Evolutionary conservation across 2,797 vertebrate species (phyloP).

Genomic region (Melanotaenia boesemani): DNA sequence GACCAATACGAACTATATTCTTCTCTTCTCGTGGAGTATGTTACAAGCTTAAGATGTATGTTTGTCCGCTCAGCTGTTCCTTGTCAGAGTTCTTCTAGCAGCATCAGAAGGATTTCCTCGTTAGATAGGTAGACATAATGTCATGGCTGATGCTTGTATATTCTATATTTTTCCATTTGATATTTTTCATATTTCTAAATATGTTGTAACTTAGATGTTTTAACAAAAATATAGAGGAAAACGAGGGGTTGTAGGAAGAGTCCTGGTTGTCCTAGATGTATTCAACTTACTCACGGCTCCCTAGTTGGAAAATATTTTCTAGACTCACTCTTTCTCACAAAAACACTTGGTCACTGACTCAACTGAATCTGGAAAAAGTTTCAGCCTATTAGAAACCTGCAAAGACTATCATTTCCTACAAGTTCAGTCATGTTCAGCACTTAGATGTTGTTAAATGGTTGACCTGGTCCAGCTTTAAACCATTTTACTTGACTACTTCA

Average conservation of each 20-base stretch:
- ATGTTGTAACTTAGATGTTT: neutral
- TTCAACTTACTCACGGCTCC: neutral
- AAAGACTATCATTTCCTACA: neutral
- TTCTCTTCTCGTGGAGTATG: too few relatives aligned
- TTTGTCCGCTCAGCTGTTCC: neutral
- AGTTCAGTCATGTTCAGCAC: neutral
- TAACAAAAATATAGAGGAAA: neutral
- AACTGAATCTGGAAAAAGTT: neutral
- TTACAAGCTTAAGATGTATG: neutral
- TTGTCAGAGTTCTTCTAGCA: neutral
- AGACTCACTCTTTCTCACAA: neutral
- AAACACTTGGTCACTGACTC: neutral
- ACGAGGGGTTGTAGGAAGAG: neutral
- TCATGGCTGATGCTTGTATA: neutral
- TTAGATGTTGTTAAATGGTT: neutral
- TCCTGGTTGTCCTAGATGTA: neutral
- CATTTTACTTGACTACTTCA: neutral
- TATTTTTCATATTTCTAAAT: neutral
- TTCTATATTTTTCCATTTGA: neutral
- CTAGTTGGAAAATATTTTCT: neutral
- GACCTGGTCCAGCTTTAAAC: neutral
- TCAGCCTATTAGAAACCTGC: neutral
- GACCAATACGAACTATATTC: too few relatives aligned
- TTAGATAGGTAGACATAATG: neutral
- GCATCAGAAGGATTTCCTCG: neutral